Evolutionary conservation across 1,140 invertebrate species (phyloP).

Genomic region (Penaeus indicus): DNA sequence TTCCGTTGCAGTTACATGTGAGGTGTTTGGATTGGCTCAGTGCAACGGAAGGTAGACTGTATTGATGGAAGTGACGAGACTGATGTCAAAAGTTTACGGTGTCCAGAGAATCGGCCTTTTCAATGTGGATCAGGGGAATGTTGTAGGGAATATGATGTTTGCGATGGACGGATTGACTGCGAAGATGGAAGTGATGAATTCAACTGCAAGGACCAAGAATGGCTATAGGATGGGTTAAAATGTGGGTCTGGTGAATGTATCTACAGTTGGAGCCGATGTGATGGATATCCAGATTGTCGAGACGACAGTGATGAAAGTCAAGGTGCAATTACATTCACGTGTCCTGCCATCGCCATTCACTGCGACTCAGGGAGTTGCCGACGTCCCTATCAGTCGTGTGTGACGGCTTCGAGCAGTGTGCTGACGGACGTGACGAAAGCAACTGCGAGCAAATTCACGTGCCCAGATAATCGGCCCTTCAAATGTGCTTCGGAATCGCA

Average conservation of each 20-base stretch:
- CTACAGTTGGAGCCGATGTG: neutral
- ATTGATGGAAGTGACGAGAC: neutral
- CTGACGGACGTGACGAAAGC: neutral
- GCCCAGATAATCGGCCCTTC: neutral
- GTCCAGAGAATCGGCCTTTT: neutral
- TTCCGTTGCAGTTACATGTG: slow-evolving; percentile 10
- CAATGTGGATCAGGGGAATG: neutral
- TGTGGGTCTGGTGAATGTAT: neutral
- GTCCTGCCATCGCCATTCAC: neutral
- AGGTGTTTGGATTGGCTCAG: neutral
- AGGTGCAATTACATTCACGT: neutral
- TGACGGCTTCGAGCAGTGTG: neutral
- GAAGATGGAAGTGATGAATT: slow-evolving; percentile 15
- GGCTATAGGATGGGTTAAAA: neutral
- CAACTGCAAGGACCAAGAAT: neutral
- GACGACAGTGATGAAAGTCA: neutral
- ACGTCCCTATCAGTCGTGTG: neutral
- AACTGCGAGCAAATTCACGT: neutral
- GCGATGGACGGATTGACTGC: neutral
- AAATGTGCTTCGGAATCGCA: neutral
- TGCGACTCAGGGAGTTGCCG: neutral
- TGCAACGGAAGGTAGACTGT: neutral
- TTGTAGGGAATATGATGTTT: neutral
- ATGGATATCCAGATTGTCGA: neutral
- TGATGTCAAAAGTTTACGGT: neutral